Conservation (phyloP, 2,113 vertebrate genomes). For the Limanda limanda region DNA sequence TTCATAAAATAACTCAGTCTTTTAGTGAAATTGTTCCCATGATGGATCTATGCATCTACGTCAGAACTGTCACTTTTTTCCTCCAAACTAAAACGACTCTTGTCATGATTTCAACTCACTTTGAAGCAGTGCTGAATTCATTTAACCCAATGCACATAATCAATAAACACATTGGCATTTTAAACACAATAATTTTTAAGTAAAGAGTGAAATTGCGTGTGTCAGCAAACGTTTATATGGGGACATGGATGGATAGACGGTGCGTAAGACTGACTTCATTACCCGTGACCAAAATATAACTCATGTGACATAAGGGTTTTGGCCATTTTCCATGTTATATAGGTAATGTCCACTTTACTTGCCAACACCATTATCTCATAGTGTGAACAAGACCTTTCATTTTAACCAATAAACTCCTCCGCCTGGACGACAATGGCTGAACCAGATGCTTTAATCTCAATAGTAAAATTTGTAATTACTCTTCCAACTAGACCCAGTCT, state of each 20-base stretch:
- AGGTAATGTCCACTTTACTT: conserved; percentile 51
- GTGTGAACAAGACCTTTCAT: conserved; percentile 41
- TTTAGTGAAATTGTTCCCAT: conserved; percentile 78
- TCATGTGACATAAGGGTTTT: conserved; percentile 32
- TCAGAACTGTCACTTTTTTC: conserved; percentile 74
- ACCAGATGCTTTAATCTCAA: conserved; percentile 54
- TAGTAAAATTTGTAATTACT: conserved; percentile 62
- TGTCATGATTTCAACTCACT: conserved; percentile 40
- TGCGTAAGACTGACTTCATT: conserved; percentile 56
- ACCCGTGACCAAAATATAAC: conserved; percentile 47
- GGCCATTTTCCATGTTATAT: conserved; percentile 55
- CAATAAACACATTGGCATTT: conserved; percentile 65
- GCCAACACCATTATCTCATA: conserved; percentile 46
- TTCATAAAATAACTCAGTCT: conserved; percentile 71
- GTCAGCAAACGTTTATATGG: conserved; percentile 67
- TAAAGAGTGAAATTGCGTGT: conserved; percentile 35
- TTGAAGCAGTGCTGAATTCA: background rate
- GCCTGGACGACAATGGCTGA: conserved; percentile 38
- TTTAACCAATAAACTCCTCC: conserved; percentile 20
- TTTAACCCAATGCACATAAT: conserved; percentile 28
- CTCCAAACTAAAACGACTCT: conserved; percentile 53
- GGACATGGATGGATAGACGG: conserved; percentile 30
- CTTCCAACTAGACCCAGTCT: conserved; percentile 40
- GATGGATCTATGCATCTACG: conserved; percentile 73
- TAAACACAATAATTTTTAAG: conserved; percentile 59